Conservation (phyloP, 1,140 invertebrate genomes). For the Ctenoplectra terminalis region DNA sequence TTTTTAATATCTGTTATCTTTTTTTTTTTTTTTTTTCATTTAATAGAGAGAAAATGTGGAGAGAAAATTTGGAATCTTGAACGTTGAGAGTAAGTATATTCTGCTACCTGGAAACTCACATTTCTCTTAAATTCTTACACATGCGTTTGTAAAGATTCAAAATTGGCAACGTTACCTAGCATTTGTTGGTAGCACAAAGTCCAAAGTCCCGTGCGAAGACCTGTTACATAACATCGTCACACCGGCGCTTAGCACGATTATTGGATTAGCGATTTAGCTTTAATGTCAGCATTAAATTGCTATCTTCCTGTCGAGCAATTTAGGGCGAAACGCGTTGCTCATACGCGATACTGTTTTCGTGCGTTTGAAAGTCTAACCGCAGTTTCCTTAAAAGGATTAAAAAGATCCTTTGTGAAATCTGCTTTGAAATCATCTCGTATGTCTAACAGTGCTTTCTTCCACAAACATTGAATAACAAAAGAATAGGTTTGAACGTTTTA, state of each 20-base stretch:
- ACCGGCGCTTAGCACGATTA: conserved; percentile 74
- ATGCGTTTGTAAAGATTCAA: conserved; percentile 16
- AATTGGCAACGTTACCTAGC: conserved; percentile 68
- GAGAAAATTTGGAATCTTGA: not conserved
- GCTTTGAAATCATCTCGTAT: not conserved
- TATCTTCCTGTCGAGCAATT: conserved; percentile 47
- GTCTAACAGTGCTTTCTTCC: not conserved
- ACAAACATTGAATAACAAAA: not conserved
- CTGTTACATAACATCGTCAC: conserved; percentile 76
- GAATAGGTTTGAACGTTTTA: not conserved
- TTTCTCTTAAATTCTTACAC: not conserved
- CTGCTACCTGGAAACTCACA: not conserved
- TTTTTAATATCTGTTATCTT: not conserved
- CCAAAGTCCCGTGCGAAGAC: conserved; percentile 78
- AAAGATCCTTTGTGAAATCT: not conserved
- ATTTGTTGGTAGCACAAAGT: conserved; percentile 74
- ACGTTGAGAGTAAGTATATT: not conserved
- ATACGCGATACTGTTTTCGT: conserved; percentile 35
- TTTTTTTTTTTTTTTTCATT: not conserved
- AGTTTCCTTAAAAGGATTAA: conserved; percentile 1
- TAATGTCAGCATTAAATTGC: conserved; percentile 58
- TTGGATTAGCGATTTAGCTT: conserved; percentile 66
- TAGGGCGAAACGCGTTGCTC: conserved; percentile 41
- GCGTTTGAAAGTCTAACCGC: conserved; percentile 18
- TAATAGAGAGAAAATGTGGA: not conserved